Conservation (phyloP, 1,140 invertebrate species). For the Sycobia sp. region DNA sequence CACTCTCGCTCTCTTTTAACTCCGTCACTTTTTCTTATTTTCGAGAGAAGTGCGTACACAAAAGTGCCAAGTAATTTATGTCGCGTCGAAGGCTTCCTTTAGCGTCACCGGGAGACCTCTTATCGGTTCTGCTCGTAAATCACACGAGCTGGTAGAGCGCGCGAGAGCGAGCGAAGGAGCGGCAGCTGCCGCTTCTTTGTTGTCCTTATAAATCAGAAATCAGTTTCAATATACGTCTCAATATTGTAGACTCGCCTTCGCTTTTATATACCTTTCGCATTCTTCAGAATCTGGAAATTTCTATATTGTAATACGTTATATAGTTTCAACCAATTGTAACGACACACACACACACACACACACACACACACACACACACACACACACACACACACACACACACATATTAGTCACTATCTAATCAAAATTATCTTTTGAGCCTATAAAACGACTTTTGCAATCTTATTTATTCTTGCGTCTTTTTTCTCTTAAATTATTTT, state of each 20-base stretch:
- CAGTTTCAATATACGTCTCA: conserved; percentile 40
- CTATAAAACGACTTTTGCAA: neutral
- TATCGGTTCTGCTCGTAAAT: conserved; percentile 43
- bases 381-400: too few relatives aligned
- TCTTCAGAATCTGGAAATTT: conserved; percentile 19
- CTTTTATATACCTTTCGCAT: conserved; percentile 14
- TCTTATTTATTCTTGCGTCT: neutral
- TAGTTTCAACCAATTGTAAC: conserved; percentile 5
- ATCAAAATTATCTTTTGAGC: conserved; percentile 4
- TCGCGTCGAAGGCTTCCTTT: conserved; percentile 30
- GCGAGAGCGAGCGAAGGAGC: conserved; percentile 21
- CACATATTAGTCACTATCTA: conserved; percentile 22
- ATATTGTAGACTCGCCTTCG: conserved; percentile 18
- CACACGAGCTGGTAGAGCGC: conserved; percentile 21
- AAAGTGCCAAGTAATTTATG: conserved; percentile 33
- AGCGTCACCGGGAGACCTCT: conserved; percentile 33
- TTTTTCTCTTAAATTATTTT: neutral
- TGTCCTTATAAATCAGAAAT: conserved; percentile 40
- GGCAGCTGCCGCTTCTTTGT: conserved; percentile 35
- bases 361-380: too few relatives aligned
- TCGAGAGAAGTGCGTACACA: too few relatives aligned
- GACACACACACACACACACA: too few relatives aligned
- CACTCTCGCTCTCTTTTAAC: too few relatives aligned
- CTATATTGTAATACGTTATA: conserved; percentile 12
- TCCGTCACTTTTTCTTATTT: too few relatives aligned